A percentile compares a stretch with the other conserved stretches of the same genome.
Conservation (phyloP, 2,113 vertebrate species). For the Ranitomeya variabilis region DNA sequence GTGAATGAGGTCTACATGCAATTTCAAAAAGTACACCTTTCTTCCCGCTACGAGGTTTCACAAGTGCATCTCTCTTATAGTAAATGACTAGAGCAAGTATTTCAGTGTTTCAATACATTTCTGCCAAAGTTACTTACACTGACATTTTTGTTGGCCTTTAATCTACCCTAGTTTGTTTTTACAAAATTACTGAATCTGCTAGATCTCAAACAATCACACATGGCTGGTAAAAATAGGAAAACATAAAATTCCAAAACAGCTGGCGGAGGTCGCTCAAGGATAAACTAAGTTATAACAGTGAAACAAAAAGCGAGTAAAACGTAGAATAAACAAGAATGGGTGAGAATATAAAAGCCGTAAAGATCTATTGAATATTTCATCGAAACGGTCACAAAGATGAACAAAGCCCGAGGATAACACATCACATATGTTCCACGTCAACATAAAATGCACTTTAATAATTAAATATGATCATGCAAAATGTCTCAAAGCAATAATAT, state of each 20-base stretch:
- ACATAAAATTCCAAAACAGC: constrained; percentile 16
- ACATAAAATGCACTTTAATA: constrained; percentile 29
- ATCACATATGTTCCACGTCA: constrained; percentile 37
- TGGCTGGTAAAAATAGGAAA: not conserved
- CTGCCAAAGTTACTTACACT: not conserved
- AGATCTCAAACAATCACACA: constrained; percentile 29
- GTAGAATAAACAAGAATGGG: not conserved
- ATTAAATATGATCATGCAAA: constrained; percentile 31
- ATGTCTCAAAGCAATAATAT: constrained; percentile 8
- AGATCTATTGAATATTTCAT: constrained; percentile 18
- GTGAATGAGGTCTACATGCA: no score
- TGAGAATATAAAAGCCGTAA: constrained; percentile 23
- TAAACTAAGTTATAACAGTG: not conserved
- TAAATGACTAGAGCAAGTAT: not conserved
- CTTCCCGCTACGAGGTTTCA: no score
- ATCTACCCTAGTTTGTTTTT: constrained; percentile 6
- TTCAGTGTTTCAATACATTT: not conserved
- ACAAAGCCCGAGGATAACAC: constrained; percentile 7
- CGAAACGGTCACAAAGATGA: constrained; percentile 15
- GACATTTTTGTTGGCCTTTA: not conserved
- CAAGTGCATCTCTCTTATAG: no score
- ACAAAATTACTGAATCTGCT: not conserved
- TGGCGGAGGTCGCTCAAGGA: constrained; percentile 35
- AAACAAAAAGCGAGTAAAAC: not conserved
- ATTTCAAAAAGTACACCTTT: no score